Evolutionary conservation across 2,113 vertebrate genomes (phyloP), one percentile per base, ranked within the genome.

Genomic region (Poeciliopsis turrubarensis): DNA sequence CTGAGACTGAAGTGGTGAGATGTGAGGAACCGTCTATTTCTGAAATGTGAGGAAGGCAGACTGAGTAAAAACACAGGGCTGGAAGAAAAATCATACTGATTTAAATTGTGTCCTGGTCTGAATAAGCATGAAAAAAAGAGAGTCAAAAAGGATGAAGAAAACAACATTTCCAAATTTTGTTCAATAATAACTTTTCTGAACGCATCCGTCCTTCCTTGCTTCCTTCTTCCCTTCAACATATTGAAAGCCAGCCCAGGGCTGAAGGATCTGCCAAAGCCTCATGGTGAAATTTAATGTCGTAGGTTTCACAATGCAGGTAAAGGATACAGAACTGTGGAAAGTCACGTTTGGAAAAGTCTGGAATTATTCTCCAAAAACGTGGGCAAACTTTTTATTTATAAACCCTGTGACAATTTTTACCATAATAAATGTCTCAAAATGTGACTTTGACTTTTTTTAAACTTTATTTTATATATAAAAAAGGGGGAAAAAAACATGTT

Each of bases 341-440:
- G 22, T 57, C 5, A 9, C 9, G 9, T 57, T 25, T 25, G 25
- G 25, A 57, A 57, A 57, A 57, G 25, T n/a, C 25, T 57, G 19
- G 2, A n/a, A n/a, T 57, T n/a, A 9, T n/a, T n/a, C 51, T 6
- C 51, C 2, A n/a, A 57, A 54, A 25, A 3, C 25, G 0, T 11
- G 51, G 4, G 8, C 2, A 25, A 57, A 5, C 51, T 44, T 78
- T 83, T 79, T 29, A 77, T 77, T 81, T 34, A 68, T 83, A 70
- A 77, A 70, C 14, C 54, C 66, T 29, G 41, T 63, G 34, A 65
- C 3, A 14, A 34, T 70, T 87, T 73, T 86, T 60, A 75, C 70
- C 22, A 11, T 77, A 57, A 84, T 73, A 26, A 75, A 22, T 78
- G 37, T 77, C 78, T 82, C 37, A 64, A 65, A 85, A 72, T 81